phyloP scores from a whole-genome alignment of 2,888 invertebrate species.

The Dasypolia templi region DNA sequence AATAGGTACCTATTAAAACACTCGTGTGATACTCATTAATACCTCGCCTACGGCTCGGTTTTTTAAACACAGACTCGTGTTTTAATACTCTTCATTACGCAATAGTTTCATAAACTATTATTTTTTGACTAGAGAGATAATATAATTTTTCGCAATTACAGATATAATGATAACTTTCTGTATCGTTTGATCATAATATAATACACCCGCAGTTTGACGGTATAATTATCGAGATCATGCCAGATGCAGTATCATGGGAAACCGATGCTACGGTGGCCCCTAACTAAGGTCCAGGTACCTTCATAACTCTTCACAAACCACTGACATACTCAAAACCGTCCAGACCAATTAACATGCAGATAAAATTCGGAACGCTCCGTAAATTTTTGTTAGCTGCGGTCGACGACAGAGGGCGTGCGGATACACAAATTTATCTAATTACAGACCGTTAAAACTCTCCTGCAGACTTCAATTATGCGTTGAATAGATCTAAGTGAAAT shows the following conservation, averaged over 20 bases:
- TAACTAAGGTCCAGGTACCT: not conserved
- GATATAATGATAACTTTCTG: not conserved
- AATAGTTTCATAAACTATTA: no score
- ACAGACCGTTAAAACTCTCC: constrained; percentile 67
- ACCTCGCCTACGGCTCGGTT: no score
- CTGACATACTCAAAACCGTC: constrained; percentile 28
- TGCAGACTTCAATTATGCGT: constrained; percentile 67
- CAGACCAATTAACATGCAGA: constrained; percentile 57
- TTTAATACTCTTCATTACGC: no score
- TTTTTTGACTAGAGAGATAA: no score
- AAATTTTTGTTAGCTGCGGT: constrained; percentile 64
- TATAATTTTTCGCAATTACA: no score
- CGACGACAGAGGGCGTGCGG: constrained; percentile 57
- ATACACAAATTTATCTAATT: constrained; percentile 70
- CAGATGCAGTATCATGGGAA: not conserved
- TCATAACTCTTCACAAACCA: constrained; percentile 22
- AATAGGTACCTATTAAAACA: no score
- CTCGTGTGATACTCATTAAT: no score
- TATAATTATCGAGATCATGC: not conserved
- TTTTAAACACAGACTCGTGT: no score
- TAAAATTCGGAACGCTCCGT: constrained; percentile 53
- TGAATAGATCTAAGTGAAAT: constrained; percentile 70
- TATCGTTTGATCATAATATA: not conserved
- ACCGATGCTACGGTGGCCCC: no score
- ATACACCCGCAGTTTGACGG: not conserved